Base-by-base conservation (phyloP, 2,113 vertebrate species). In the Oreochromis spilurus region DNA sequence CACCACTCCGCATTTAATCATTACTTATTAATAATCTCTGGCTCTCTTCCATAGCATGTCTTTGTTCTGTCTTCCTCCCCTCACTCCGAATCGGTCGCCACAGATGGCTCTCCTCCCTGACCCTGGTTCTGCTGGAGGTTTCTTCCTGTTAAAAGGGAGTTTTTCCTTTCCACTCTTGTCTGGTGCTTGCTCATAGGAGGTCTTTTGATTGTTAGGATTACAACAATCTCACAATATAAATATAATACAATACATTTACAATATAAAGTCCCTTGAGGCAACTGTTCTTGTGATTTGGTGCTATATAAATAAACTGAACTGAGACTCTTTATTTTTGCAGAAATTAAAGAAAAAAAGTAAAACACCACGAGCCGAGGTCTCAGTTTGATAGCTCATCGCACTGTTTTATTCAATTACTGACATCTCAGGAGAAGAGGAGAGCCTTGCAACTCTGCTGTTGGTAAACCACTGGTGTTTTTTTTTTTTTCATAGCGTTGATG, bases 321-420 rank as follows among this genome's bases (percentile, higher is more conserved):
- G 60, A 67, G 19, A 67, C 11, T n/a, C 60, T 13, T 67, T 67
- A 38, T 67, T 21, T 79, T 50, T 77, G 21, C 45, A 86, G n/a
- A 55, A 21, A 75, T 8, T 14, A 24, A 31, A 40, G 4, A 0
- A 40, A 72, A 48, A 65, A 87, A 58, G 12, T 5, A 92, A 81
- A n/a, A 77, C 72, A 86, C 21, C 60, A 93, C 16, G 26, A 9
- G 21, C 24, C 31, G 43, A 67, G 34, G 57, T 84, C 17, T 86
- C 50, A 90, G 85, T 93, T 89, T 91, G 94, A 95, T 95, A 94
- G 93, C 95, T 95, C 94, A 96, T 96, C 93, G 94, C 95, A 96
- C 94, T 95, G 85, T 96, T 96, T 97, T 96, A 96, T 96, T 97
- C 90, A 95, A 94, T 95, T 92, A 96, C 95, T 96, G 95, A 96